Evolutionary conservation across 2,113 vertebrate genomes (phyloP), one percentile per base, ranked within the genome.

Genomic region (Festucalex cinctus): DNA sequence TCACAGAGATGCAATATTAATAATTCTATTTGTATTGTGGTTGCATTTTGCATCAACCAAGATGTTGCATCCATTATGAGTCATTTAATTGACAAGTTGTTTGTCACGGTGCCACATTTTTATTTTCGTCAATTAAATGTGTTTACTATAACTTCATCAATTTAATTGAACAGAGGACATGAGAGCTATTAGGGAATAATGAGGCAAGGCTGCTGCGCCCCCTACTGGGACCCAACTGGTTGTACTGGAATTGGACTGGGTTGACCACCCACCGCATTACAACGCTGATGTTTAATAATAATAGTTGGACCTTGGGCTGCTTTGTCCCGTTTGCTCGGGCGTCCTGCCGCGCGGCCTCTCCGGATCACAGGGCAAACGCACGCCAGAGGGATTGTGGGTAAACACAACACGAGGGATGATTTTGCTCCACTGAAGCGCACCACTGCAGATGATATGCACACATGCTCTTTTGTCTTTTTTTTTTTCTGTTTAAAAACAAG

Each of bases 151-250:
- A n/a, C 13, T 32, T 54, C 3, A 4, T 26, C 9, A 5, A 54
- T 54, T 57, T 57, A 14, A 32, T 32, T 17, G 26, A 24, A 19
- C 14, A 12, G 35, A 62, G 67, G 5, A 44, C 13, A 16, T 1
- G 16, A 17, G 16, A 46, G 62, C 54, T 68, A n/a, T 77, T 73
- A 22, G 65, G 58, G 69, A 72, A 69, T 19, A 68, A 48, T 28
- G 73, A 76, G 37, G 24, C 73, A 79, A 76, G 72, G 70, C 72
- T 79, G 74, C 80, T 85, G 78, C 84, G 82, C 89, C 89, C 86
- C 80, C 89, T 89, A 83, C 84, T 89, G 88, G 89, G 85, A 86
- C 74, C 43, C 41, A 79, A 87, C 85, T 86, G 85, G 84, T 84
- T 74, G 12, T 63, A 86, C 85, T 90, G 88, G 83, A 75, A 54